Conservation (phyloP, 1,140 invertebrate species). For the Lepidurus apus region DNA sequence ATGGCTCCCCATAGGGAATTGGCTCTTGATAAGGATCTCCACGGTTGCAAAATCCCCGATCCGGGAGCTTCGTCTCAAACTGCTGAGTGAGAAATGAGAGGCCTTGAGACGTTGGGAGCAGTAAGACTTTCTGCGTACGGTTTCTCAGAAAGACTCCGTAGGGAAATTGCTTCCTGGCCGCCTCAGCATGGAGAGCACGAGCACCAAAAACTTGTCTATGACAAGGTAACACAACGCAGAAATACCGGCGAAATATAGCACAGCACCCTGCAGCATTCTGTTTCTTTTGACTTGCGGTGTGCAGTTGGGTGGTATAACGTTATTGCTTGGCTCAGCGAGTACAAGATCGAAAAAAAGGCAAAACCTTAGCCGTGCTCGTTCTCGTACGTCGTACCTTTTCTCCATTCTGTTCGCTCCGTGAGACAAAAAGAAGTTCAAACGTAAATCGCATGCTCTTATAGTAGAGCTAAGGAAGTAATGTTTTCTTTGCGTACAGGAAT, state of each 20-base stretch:
- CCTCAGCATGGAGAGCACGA: neutral
- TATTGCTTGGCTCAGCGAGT: too few species aligned
- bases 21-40: slow-evolving; percentile 8
- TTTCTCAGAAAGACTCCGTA: neutral
- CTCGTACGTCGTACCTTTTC: too few species aligned
- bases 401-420: too few species aligned
- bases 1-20: neutral
- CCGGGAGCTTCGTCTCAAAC: slow-evolving; percentile 4
- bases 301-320: too few species aligned
- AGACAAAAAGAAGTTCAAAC: too few species aligned
- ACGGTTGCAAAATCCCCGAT: neutral
- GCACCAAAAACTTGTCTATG: neutral
- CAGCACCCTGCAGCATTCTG: too few species aligned
- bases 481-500: too few species aligned
- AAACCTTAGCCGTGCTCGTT: too few species aligned
- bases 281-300: too few species aligned
- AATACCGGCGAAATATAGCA: neutral
- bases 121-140: neutral
- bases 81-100: neutral
- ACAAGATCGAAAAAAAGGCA: too few species aligned
- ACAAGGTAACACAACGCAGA: neutral
- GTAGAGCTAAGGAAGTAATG: neutral
- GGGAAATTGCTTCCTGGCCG: slow-evolving; percentile 12
- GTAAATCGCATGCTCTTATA: too few species aligned
- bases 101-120: neutral